Percentiles rank a stretch among this genome's conserved stretches.
Conservation (phyloP, 2,888 invertebrate genomes). For the Eristalinus aeneus region DNA sequence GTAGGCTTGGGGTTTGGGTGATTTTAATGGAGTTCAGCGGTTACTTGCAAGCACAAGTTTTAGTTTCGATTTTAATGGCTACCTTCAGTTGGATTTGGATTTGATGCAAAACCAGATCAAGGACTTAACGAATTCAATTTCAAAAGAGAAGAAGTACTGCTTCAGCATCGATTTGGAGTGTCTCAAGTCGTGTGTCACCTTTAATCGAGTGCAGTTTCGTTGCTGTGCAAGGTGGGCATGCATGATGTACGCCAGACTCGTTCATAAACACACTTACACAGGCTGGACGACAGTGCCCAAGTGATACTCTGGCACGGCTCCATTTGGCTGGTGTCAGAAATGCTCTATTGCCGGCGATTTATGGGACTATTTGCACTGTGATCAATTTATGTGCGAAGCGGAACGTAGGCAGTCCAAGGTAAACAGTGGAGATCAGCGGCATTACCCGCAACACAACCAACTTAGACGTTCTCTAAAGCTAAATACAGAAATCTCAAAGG, state of each 20-base stretch:
- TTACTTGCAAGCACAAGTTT: slow-evolving; percentile 22
- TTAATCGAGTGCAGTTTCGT: not conserved
- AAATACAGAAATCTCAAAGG: too few relatives aligned
- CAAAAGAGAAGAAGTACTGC: not conserved
- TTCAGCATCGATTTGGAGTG: not conserved
- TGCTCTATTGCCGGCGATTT: slow-evolving; percentile 16
- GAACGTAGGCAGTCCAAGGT: not conserved
- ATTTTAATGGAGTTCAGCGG: slow-evolving; percentile 51
- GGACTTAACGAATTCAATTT: slow-evolving; percentile 15
- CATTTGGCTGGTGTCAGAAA: slow-evolving; percentile 27
- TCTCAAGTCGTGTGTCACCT: not conserved
- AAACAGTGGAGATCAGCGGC: too few relatives aligned
- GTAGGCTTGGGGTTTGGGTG: not conserved
- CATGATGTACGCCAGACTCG: not conserved
- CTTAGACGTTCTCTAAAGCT: too few relatives aligned
- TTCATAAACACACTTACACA: slow-evolving; percentile 10
- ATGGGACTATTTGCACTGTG: slow-evolving; percentile 27
- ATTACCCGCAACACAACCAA: too few relatives aligned
- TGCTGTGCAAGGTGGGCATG: not conserved
- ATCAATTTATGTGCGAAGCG: slow-evolving; percentile 26
- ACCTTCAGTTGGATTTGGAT: not conserved
- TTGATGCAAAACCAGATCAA: slow-evolving; percentile 8
- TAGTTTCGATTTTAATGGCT: not conserved
- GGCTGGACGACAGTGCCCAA: not conserved
- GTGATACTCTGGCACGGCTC: slow-evolving; percentile 14